Evolutionary conservation across 2,888 invertebrate species (phyloP), one percentile per base, ranked within the genome.

Genomic region (Parascotia fuliginaria): DNA sequence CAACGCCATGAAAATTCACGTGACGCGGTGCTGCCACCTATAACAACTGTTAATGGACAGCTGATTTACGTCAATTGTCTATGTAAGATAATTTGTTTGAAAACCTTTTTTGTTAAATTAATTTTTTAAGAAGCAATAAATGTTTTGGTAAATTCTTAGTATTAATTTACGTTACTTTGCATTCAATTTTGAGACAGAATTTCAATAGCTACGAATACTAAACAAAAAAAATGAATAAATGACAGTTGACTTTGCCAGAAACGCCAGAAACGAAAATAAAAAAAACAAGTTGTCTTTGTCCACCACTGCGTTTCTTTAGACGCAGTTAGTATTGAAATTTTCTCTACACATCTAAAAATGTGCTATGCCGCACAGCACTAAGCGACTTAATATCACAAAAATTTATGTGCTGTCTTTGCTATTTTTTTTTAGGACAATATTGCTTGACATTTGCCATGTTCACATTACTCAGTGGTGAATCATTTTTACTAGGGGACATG

Each of bases 1-100:
- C 88, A 88, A 83, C 90, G 93, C 93, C 92, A 90, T 93, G 91
- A 93, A 92, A 92, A 93, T 93, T 94, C 94, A 94, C 94, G 93
- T 94, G 94, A 94, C 90, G 89, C 92, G 77, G 92, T 93, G 92
- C 92, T 93, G 92, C 93, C 91, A 92, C 86, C 93, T 93, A 88
- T 83, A 86, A 87, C 79, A 70, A 86, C 83, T 86, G 77, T 80
- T 75, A 71, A 77, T 73, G 74, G 87, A 91, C 92, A 92, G 92
- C 92, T 92, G 92, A 92, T 92, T 92, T 89, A 90, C 88, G 91
- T 92, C 92, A 91, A 83, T 89, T 90, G 87, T 92, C 92, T 92
- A 92, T 92, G 92, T 45, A 34, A 41, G 11, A 27, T 24, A 37
- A 36, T 12, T 37, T 29, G 38, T 44, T 47, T 32, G 16, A 19